Evolutionary conservation across 1,140 invertebrate genomes (phyloP).

Genomic region (Zaprionus camerounensis): DNA sequence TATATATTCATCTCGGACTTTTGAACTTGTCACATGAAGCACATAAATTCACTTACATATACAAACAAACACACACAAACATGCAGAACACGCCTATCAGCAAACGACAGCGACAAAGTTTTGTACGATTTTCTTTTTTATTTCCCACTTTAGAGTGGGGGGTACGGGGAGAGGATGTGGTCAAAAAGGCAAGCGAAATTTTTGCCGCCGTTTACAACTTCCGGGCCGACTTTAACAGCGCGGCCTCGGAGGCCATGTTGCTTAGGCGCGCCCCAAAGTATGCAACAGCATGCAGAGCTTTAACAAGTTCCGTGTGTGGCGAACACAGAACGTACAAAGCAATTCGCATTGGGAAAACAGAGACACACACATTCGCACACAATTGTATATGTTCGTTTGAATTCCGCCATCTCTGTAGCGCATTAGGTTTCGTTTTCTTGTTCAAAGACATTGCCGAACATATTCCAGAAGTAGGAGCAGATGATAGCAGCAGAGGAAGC

Average conservation of each 20-base stretch:
- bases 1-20: conserved; percentile 49
- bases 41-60: conserved; percentile 65
- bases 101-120: conserved; percentile 60
- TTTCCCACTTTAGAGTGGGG: conserved; percentile 31
- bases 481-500: not conserved
- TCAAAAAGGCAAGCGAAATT: conserved; percentile 73
- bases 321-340: conserved; percentile 4
- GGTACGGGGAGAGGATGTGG: conserved; percentile 20
- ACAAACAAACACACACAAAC: conserved; percentile 20
- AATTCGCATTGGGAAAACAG: conserved; percentile 23
- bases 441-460: conserved; percentile 4
- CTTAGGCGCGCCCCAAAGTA: conserved; percentile 38
- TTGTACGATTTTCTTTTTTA: conserved; percentile 49
- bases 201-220: conserved; percentile 71
- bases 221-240: conserved; percentile 52
- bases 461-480: not conserved
- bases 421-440: conserved; percentile 27
- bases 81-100: conserved; percentile 52
- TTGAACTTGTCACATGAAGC: conserved; percentile 62
- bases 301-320: conserved; percentile 39
- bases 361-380: conserved; percentile 5
- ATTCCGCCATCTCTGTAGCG: conserved; percentile 20
- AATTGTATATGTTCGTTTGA: conserved; percentile 5
- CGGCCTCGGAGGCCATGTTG: conserved; percentile 24
- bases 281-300: conserved; percentile 50